Evolutionary conservation across 2,113 vertebrate species (phyloP).

Genomic region (Leucosticte australis): DNA sequence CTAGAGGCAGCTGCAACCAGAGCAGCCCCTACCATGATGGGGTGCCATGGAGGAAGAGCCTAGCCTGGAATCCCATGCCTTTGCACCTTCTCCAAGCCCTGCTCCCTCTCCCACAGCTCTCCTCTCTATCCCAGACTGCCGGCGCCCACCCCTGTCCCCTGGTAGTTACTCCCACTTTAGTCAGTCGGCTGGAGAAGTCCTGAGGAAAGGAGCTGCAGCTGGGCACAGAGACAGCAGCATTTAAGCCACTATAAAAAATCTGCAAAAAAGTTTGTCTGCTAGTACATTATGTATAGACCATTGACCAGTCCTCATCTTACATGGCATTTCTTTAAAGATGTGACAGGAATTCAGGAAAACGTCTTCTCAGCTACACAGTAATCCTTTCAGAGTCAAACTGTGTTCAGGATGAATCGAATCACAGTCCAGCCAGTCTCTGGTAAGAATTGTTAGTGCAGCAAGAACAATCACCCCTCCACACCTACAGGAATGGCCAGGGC

Average conservation of each 20-base stretch:
- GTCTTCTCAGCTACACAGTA: background rate
- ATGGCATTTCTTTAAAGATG: background rate
- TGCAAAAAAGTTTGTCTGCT: background rate
- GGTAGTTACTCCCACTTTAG: rapidly evolving
- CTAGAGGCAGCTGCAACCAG: constrained; percentile 25
- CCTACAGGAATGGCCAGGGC: background rate
- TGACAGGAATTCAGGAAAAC: background rate
- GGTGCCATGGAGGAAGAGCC: rapidly evolving
- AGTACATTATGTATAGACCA: background rate
- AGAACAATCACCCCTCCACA: background rate
- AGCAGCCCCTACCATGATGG: background rate
- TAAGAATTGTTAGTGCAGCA: background rate
- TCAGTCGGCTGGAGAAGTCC: background rate
- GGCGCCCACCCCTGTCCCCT: background rate
- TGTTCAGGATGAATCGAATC: background rate
- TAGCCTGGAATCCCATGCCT: background rate
- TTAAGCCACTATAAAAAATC: background rate
- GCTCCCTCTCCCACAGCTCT: background rate
- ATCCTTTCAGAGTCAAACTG: background rate
- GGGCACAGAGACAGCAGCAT: background rate
- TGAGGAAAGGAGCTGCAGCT: background rate
- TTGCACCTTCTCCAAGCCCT: background rate
- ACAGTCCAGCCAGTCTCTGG: no score
- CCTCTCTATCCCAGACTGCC: background rate
- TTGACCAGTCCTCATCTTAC: background rate